Evolutionary conservation across 2,797 vertebrate genomes (phyloP), one percentile per base, ranked within the genome.

Genomic region (Eulemur albifrons): DNA sequence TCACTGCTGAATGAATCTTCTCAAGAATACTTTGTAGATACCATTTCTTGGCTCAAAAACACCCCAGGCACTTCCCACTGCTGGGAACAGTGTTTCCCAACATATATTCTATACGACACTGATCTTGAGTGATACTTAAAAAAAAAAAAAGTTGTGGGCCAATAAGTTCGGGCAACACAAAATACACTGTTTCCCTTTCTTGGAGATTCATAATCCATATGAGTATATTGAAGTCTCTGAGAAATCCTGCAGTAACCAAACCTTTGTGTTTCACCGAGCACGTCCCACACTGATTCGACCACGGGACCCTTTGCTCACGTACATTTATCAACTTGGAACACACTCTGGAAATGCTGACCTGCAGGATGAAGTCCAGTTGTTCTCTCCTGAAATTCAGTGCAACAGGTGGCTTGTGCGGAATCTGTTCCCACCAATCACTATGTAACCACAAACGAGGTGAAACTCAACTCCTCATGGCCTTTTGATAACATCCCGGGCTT

Each of bases 401-500:
- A 14, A 17, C 35, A 35, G 83, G 75, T 45, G n/a, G 57, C 70
- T 10, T 13, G 23, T 8, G 1, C 12, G 5, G 17, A 30, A 54
- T 25, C 13, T 1, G 38, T 40, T 35, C 54, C 63, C 3, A 23
- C 52, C 6, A 1, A 8, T 25, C n/a, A 17, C 23, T 81, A 12
- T 3, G 1, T 23, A 50, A 50, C 27, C 45, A 43, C 8, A 61
- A 32, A 3, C 1, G 35, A 48, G 92, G 57, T 1, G 4, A 13
- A 12, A 69, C 20, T 8, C 38, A 2, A 15, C 10, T 21, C 73
- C 2, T 14, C 6, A 2, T 4, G 0, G 4, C 32, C 48, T 52
- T 73, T 50, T 11, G n/a, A 13, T 35, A 30, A 30, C 2, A 40
- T n/a, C 50, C 43, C 1, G 57, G 87, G 72, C 59, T n/a, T 9